These are phyloP conservation scores for Pangasius krempfi DNA, from an alignment of 2,797 vertebrate species.

Conservation along the genomic window DNA sequence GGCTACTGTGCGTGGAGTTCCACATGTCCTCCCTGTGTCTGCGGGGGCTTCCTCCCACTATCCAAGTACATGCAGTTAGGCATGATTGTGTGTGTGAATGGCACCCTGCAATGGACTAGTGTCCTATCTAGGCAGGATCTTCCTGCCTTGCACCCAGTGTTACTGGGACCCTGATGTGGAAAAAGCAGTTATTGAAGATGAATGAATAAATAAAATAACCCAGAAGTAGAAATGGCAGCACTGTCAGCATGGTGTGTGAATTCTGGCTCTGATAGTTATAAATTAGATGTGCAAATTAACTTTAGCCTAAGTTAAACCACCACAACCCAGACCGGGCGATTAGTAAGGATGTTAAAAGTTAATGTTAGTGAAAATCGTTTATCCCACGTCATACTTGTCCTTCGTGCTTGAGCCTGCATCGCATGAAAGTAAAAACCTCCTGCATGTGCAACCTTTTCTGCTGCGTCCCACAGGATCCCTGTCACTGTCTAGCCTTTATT, in stretches of 20 bases:
- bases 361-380: background rate
- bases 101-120: background rate
- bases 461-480: background rate
- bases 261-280: background rate
- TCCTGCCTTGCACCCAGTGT: background rate
- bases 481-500: background rate
- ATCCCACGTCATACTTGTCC: background rate
- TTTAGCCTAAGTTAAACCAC: background rate
- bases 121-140: background rate
- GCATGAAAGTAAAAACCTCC: background rate
- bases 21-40: background rate
- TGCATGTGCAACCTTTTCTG: background rate
- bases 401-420: background rate
- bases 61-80: background rate
- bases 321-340: background rate
- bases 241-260: background rate
- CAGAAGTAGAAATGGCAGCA: background rate
- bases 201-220: background rate
- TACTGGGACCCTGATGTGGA: background rate
- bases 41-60: background rate
- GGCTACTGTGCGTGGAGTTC: background rate
- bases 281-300: background rate
- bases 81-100: background rate
- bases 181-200: background rate
- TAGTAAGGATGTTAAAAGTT: background rate